Base-by-base conservation (phyloP, 2,113 vertebrate genomes). In the Callaeas wilsoni region DNA sequence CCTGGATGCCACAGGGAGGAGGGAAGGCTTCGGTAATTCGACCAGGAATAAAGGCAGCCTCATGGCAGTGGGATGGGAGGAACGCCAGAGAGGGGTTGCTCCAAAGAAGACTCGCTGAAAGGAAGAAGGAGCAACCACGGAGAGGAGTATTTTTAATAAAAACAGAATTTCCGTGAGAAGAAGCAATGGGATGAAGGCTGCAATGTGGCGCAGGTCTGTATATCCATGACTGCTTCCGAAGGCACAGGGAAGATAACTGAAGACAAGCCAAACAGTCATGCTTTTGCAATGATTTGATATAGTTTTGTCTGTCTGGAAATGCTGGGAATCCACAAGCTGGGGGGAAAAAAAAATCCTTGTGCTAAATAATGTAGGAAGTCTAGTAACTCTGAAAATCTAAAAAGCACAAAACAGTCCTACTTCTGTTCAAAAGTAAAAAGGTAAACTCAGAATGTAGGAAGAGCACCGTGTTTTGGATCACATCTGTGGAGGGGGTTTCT, bases 41-140 rank as follows among this genome's bases (percentile, higher is more conserved):
- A 79, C 81, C 92, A 86, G 53, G 76, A 95, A 89, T 83, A 92
- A 96, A 86, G 76, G 88, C 82, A 75, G 90, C 74, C 86, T 86
- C 64, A 90, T 26, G 68, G 83, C 85, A 88, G 35, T 37, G 85
- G 76, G 94, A 90, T 46, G 82, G 79, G 25, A 94, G 79, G 56
- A 93, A 94, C 0, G 46, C 59, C 65, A 78, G 46, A 56, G 41
- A 82, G 57, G 71, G 37, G 39, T 3, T 89, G 30, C 68, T 75
- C 71, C 4, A 0, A 78, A 69, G 73, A 44, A 64, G 19, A n/a
- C 23, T n/a, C 2, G 2, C 44, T 47, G 53, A 55, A 67, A 88
- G 39, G 52, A 57, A 52, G 55, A 80, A 77, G 68, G 32, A 84
- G 60, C 32, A 27, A 52, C 33, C 35, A 69, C 9, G 2, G 46